phyloP scores from a whole-genome alignment of 2,113 vertebrate species.

The Cottus gobio region DNA sequence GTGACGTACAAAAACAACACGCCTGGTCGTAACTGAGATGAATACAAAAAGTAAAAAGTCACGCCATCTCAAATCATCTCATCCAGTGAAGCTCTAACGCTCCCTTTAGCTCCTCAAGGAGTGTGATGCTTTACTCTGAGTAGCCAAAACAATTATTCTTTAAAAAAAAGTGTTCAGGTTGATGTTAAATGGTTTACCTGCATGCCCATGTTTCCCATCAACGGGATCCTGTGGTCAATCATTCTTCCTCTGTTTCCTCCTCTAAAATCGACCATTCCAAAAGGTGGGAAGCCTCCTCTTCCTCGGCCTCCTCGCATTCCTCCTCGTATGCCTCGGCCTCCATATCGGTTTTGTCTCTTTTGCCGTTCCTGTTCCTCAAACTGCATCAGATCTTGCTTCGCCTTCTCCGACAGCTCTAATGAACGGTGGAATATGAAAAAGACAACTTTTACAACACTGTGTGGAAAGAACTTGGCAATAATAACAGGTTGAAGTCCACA shows the following conservation, averaged over 20 bases:
- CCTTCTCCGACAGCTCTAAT: slow-evolving; percentile 95
- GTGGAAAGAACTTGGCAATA: not conserved
- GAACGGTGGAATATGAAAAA: not conserved
- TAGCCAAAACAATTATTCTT: slow-evolving; percentile 1
- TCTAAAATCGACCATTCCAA: slow-evolving; percentile 87
- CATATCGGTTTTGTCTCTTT: slow-evolving; percentile 88
- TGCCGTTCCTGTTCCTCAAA: slow-evolving; percentile 94
- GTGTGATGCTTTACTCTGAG: slow-evolving; percentile 5
- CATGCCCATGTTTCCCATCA: slow-evolving; percentile 88
- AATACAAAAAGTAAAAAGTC: slow-evolving; percentile 27
- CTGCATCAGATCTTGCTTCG: slow-evolving; percentile 91
- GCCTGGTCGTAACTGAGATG: slow-evolving; percentile 3
- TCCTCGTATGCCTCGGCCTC: slow-evolving; percentile 79
- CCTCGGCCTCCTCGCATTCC: slow-evolving; percentile 81
- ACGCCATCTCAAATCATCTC: slow-evolving; percentile 36
- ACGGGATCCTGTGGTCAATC: slow-evolving; percentile 87
- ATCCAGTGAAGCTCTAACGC: slow-evolving; percentile 31
- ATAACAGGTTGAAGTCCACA: not conserved
- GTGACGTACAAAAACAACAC: slow-evolving; percentile 5
- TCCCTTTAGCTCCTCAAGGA: slow-evolving; percentile 21
- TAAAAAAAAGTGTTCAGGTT: slow-evolving; percentile 7
- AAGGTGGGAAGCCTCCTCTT: slow-evolving; percentile 81
- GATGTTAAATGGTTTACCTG: slow-evolving; percentile 82
- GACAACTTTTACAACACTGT: not conserved
- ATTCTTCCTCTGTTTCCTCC: slow-evolving; percentile 87